A percentile compares a stretch with the other conserved stretches of the same genome.
phyloP scores from a whole-genome alignment of 2,113 vertebrate genomes.

The Verasper variegatus region DNA sequence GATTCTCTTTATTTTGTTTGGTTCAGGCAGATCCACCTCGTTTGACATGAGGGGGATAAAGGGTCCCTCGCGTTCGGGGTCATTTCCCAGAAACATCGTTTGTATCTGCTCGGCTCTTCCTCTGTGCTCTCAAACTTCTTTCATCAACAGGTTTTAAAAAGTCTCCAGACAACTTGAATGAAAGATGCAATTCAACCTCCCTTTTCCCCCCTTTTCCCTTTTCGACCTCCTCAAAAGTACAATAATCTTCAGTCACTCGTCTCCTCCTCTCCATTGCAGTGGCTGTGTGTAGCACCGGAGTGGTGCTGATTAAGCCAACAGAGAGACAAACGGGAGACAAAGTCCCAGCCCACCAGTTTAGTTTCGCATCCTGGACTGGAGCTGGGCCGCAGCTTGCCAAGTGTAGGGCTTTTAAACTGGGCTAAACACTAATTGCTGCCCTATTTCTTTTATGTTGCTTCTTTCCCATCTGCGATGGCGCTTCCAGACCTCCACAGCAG shows the following conservation, averaged over 20 bases:
- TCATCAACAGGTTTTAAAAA: slow-evolving; percentile 73
- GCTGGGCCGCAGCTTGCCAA: slow-evolving; percentile 80
- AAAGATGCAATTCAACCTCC: slow-evolving; percentile 78
- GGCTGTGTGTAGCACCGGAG: slow-evolving; percentile 73
- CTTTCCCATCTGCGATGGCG: slow-evolving; percentile 83
- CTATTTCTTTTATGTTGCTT: slow-evolving; percentile 85
- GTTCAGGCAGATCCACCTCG: slow-evolving; percentile 73
- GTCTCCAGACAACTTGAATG: slow-evolving; percentile 76
- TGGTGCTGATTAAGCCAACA: slow-evolving; percentile 80
- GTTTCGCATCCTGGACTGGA: slow-evolving; percentile 81
- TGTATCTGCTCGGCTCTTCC: slow-evolving; percentile 70
- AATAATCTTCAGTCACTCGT: slow-evolving; percentile 78
- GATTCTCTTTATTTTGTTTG: slow-evolving; percentile 78
- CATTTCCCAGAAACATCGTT: slow-evolving; percentile 74
- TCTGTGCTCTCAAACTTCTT: slow-evolving; percentile 68
- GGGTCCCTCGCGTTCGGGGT: slow-evolving; percentile 62
- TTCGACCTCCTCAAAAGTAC: slow-evolving; percentile 78
- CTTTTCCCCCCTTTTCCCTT: slow-evolving; percentile 55
- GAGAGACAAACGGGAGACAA: slow-evolving; percentile 81
- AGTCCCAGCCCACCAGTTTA: slow-evolving; percentile 82
- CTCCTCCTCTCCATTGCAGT: slow-evolving; percentile 75
- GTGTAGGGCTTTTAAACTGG: slow-evolving; percentile 84
- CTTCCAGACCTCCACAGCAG: slow-evolving; percentile 82
- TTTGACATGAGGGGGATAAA: slow-evolving; percentile 71
- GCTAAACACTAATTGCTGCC: slow-evolving; percentile 85